Evolutionary conservation across 1,140 invertebrate species (phyloP).

Genomic region (Philopotamus ludificatus): DNA sequence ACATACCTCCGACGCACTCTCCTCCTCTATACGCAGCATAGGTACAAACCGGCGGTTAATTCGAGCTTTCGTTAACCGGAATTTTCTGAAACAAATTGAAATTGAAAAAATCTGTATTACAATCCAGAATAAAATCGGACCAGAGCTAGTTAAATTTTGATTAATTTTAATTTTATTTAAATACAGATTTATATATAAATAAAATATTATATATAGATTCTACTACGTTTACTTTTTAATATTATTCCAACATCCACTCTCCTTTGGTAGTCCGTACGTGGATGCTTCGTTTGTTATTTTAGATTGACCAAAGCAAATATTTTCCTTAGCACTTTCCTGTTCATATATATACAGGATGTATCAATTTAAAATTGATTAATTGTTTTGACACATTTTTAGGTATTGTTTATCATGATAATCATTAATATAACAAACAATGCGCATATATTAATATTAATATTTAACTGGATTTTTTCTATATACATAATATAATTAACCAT

Average conservation of each 20-base stretch:
- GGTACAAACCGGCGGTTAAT: neutral
- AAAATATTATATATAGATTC: neutral
- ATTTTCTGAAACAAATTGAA: neutral
- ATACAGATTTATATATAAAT: neutral
- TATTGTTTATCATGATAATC: too few relatives aligned
- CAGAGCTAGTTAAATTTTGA: neutral
- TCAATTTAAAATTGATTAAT: too few relatives aligned
- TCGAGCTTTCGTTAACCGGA: too few relatives aligned
- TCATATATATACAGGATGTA: too few relatives aligned
- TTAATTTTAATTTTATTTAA: neutral
- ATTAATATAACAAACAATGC: too few relatives aligned
- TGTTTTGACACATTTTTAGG: too few relatives aligned
- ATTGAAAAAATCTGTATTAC: neutral
- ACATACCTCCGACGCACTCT: slow-evolving; percentile 11
- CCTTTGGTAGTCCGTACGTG: neutral
- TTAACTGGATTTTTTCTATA: too few relatives aligned
- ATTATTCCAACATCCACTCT: neutral
- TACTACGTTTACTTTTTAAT: neutral
- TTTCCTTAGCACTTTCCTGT: slow-evolving; percentile 6
- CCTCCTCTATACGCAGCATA: neutral
- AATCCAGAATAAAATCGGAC: neutral
- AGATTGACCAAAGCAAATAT: slow-evolving; percentile 30
- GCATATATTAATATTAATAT: too few relatives aligned
- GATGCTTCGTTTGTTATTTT: slow-evolving; percentile 20
- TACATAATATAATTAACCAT: too few relatives aligned